Base-by-base conservation (phyloP, 2,113 vertebrate genomes). In the Istiophorus platypterus region DNA sequence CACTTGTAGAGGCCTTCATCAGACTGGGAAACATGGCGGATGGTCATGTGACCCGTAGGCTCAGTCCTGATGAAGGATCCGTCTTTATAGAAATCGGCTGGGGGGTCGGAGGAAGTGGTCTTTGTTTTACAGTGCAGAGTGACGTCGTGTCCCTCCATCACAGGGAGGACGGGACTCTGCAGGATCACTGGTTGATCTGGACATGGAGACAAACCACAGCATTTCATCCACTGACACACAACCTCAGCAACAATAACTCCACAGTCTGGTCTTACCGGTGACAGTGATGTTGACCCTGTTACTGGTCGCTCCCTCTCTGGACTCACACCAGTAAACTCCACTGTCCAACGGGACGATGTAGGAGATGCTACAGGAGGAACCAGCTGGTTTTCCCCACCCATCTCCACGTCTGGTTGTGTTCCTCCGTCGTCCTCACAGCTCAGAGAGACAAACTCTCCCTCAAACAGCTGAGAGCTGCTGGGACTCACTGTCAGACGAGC, bases 311-410 rank as follows among this genome's bases (percentile, higher is more conserved):
- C 56, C 66, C 65, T 82, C 59, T 31, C 24, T 67, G 67, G 74
- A 77, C 67, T 83, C 74, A 61, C 81, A 82, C 81, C 81, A 83
- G 73, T 83, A 81, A 31, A 68, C 71, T 75, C 63, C 63, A 52
- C 41, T 61, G 52, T 81, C 52, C 29, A 0, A 0, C 2, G 5
- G 3, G 13, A 18, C 2, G 0, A 14, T 13, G 12, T 1, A 0
- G 4, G 7, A 9, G 57, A 78, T 54, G 14, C 0, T 12, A 56
- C 75, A 84, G 26, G 34, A 56, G 0, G 81, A 78, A 73, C 37
- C 76, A 41, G 20, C 3, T 18, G 11, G 0, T 31, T 0, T 0
- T 24, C 85, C 85, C 80, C 85, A 87, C 0, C 1, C 27, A 3
- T 2, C 13, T 56, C 24, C 57, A 77, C 85, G 84, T 31, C 0